Conservation (phyloP, 2,113 vertebrate genomes). For the Macquaria ambigua region DNA sequence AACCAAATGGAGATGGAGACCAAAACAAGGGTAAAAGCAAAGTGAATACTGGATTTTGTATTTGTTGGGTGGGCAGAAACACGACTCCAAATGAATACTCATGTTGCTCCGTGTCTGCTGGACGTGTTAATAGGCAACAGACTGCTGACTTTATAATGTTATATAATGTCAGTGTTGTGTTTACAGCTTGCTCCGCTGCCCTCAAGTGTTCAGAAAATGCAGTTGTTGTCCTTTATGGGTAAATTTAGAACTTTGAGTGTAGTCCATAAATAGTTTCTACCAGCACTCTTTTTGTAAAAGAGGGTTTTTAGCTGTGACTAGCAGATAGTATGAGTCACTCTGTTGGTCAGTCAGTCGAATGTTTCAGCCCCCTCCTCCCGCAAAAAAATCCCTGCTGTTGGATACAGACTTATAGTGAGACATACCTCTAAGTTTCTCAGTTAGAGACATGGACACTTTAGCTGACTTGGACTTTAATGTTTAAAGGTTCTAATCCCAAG, state of each 20-base stretch:
- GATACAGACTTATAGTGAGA: conserved; percentile 11
- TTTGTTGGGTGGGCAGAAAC: too few relatives aligned
- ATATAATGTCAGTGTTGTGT: not conserved
- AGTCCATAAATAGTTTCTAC: conserved; percentile 15
- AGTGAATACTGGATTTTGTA: not conserved
- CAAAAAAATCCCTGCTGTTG: not conserved
- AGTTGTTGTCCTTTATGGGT: not conserved
- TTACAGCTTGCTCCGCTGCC: not conserved
- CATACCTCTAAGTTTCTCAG: not conserved
- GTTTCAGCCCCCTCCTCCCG: not conserved
- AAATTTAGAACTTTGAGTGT: conserved; percentile 19
- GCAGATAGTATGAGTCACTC: conserved; percentile 44
- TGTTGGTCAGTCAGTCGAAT: conserved; percentile 9
- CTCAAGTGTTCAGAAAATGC: not conserved
- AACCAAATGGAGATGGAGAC: not conserved
- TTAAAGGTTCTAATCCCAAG: conserved; percentile 38
- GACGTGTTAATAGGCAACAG: too few relatives aligned
- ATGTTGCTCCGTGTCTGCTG: not conserved
- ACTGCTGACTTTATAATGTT: not conserved
- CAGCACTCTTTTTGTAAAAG: conserved; percentile 4
- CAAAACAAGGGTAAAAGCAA: not conserved
- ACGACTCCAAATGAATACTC: not conserved
- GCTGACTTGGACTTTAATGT: conserved; percentile 15
- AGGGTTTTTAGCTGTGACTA: conserved; percentile 24
- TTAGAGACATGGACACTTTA: not conserved